Evolutionary conservation across 2,888 invertebrate species (phyloP).

Genomic region (Drosophila sordidula): DNA sequence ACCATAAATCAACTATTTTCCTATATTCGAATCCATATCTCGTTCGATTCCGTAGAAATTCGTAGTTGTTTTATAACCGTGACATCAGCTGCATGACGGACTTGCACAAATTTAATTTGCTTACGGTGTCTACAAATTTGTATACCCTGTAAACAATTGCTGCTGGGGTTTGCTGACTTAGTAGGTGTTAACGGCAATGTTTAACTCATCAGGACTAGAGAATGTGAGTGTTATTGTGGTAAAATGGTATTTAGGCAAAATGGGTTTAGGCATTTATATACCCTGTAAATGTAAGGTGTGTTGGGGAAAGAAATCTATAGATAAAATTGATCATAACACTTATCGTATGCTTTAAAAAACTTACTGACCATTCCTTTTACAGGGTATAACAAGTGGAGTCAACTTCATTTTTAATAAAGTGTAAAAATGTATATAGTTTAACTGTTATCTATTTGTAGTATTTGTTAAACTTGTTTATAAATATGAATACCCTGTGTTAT

Average conservation of each 20-base stretch:
- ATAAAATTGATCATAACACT: too few species aligned
- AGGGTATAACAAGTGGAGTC: not conserved
- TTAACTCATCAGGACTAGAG: too few species aligned
- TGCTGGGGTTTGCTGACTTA: not conserved
- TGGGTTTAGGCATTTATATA: not conserved
- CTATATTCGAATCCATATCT: slow-evolving; percentile 23
- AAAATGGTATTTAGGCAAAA: too few species aligned
- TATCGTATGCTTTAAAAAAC: too few species aligned
- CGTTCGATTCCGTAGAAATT: slow-evolving; percentile 29
- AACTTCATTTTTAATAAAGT: not conserved
- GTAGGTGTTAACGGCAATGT: too few species aligned
- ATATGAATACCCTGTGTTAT: not conserved
- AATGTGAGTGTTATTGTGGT: too few species aligned
- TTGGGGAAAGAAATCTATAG: too few species aligned
- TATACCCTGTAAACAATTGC: slow-evolving; percentile 3
- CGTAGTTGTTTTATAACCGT: slow-evolving; percentile 16
- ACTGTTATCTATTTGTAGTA: not conserved
- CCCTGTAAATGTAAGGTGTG: not conserved
- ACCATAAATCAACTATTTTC: slow-evolving; percentile 29
- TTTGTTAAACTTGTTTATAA: not conserved
- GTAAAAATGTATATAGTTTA: not conserved
- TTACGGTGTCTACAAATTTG: slow-evolving; percentile 21
- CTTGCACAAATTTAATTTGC: slow-evolving; percentile 55
- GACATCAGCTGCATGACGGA: slow-evolving; percentile 54
- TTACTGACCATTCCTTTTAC: not conserved